phyloP scores from a whole-genome alignment of 2,888 invertebrate species.

The Drosophila siamana region DNA sequence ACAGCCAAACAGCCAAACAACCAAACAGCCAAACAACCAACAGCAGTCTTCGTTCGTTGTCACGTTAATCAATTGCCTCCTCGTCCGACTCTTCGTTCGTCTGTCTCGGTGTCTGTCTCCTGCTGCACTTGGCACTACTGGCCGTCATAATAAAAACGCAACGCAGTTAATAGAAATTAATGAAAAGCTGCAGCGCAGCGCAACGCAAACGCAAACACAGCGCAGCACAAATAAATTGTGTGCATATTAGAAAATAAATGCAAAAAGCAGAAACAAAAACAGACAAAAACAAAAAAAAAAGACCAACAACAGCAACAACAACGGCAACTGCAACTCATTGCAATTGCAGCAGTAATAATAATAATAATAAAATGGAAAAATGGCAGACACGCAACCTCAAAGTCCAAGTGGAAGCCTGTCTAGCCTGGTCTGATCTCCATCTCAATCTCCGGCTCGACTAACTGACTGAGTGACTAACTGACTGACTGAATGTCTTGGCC shows the following conservation, averaged over 20 bases:
- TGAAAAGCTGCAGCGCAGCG: conserved; percentile 37
- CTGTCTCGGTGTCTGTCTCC: background rate
- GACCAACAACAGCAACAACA: conserved; percentile 36
- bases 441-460: conserved; percentile 22
- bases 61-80: conserved; percentile 22
- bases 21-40: no score
- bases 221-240: conserved; percentile 48
- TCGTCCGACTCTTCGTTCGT: no score
- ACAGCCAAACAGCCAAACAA: no score
- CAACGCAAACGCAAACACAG: no score
- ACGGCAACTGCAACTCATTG: conserved; percentile 1
- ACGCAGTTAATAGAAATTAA: conserved; percentile 39
- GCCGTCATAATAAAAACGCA: conserved; percentile 51
- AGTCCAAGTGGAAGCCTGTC: conserved; percentile 50
- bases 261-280: conserved; percentile 25
- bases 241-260: conserved; percentile 58
- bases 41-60: conserved; percentile 1
- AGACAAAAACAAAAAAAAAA: background rate
- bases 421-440: conserved; percentile 32
- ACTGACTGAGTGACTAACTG: conserved; percentile 12
- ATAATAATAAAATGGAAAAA: conserved; percentile 25
- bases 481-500: conserved; percentile 44
- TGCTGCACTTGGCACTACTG: conserved; percentile 68
- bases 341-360: conserved; percentile 12
- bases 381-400: conserved; percentile 57